These are phyloP conservation scores for Sebastiscus albofasciatus DNA, from an alignment of 2,797 vertebrate species.

Conservation along the genomic window DNA sequence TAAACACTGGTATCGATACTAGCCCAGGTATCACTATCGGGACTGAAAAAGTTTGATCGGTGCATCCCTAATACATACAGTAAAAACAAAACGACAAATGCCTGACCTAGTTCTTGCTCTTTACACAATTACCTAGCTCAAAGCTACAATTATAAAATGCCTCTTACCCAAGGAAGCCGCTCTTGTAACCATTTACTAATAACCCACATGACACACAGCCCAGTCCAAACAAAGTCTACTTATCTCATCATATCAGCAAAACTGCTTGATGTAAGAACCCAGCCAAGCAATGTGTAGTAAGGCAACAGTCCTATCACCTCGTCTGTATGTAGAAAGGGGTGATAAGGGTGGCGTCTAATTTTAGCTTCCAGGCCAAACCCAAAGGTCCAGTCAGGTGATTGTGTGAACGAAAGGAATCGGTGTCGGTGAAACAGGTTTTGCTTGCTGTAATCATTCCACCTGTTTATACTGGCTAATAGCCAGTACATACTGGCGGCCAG, in stretches of 20 bases:
- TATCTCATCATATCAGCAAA: conserved; percentile 57
- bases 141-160: not conserved
- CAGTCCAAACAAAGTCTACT: conserved; percentile 45
- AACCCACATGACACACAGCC: conserved; percentile 11
- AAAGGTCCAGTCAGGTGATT: conserved; percentile 20
- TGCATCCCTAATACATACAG: not conserved
- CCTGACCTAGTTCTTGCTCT: not conserved
- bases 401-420: not conserved
- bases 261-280: conserved; percentile 19
- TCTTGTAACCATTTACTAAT: conserved; percentile 35
- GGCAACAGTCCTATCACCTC: conserved; percentile 6
- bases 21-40: too few relatives aligned
- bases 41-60: not conserved
- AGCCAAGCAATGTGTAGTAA: conserved; percentile 24
- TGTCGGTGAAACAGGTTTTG: not conserved
- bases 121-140: not conserved
- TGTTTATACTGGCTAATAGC: not conserved
- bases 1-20: too few relatives aligned
- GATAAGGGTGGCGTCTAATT: conserved; percentile 40
- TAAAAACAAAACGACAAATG: not conserved
- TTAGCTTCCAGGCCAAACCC: conserved; percentile 26
- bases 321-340: not conserved
- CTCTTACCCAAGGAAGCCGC: not conserved
- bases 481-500: too few relatives aligned
- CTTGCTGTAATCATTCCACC: not conserved